Base-by-base conservation (phyloP, 2,888 invertebrate genomes). In the Caenorhabditis sp. region DNA sequence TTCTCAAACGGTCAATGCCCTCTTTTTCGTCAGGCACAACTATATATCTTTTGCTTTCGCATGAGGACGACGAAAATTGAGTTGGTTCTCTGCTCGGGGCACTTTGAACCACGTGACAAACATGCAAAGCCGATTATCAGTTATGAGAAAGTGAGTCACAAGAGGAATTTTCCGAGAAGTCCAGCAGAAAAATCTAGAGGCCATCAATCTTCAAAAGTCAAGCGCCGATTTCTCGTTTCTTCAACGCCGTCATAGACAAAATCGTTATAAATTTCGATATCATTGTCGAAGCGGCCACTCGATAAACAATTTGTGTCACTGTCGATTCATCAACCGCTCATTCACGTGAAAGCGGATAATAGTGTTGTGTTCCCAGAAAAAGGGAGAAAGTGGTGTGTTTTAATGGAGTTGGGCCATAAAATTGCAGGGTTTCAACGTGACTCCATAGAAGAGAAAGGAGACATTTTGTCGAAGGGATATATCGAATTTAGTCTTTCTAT, bases 251-350 rank as follows among this genome's bases (percentile, higher is more conserved):
- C 17, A 32, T 17, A 50, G 32, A 50, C 32, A 50, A 32, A 17
- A 20, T 32, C 15, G 50, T 17, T 50, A 20, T 50, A 32, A 20
- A 30, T 50, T 20, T 27, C 30, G 52, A 52, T 32, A 48, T 48
- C 26, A 27, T 11, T 15, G 48, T 17, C 56, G 56, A 56, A 26
- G 22, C 26, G 11, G 26, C 55, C 37, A 24, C 53, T 52, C 24
- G 63, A 53, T 43, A 53, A 63, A 53, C 52, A 53, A 43, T 53
- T 52, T 32, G 43, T 53, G 63, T 63, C 63, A 45, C 53, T 63
- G 41, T 24, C 63, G 63, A 53, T 63, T 53, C 35, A 22, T 63
- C 53, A 63, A 63, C 43, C 30, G 13, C 43, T 45, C 46, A 59
- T 61, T 61, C 61, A 61, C 46, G 61, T 61, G 61, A 30, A 45